Conservation (phyloP, 2,113 vertebrate species). For the Hippocampus mohnikei region DNA sequence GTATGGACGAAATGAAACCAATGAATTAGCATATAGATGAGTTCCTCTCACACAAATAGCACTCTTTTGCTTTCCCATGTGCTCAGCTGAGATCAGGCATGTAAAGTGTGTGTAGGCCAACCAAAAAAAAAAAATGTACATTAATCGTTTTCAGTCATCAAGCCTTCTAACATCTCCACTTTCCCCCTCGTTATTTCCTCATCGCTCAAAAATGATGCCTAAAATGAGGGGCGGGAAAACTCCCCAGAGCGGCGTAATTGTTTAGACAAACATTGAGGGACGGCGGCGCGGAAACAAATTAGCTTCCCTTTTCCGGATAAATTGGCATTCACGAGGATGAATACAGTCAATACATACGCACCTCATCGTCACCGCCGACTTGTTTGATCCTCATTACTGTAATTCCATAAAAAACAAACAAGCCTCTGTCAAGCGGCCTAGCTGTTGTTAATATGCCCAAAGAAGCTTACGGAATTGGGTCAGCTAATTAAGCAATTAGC, state of each 20-base stretch:
- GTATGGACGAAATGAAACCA: conserved; percentile 75
- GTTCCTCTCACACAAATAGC: conserved; percentile 81
- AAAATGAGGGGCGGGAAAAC: conserved; percentile 56
- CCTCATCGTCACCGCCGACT: conserved; percentile 41
- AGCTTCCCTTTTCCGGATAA: conserved; percentile 20
- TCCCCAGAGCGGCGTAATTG: conserved; percentile 62
- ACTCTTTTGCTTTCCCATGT: conserved; percentile 74
- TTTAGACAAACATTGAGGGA: conserved; percentile 40
- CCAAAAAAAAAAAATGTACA: conserved; percentile 77
- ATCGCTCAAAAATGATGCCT: conserved; percentile 61
- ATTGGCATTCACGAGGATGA: conserved; percentile 24
- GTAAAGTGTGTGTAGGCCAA: conserved; percentile 77
- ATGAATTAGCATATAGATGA: conserved; percentile 86
- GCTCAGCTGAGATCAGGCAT: conserved; percentile 77
- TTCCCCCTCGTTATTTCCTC: conserved; percentile 56
- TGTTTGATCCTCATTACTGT: conserved; percentile 72
- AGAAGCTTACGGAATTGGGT: conserved; percentile 78
- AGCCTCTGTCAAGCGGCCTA: conserved; percentile 62
- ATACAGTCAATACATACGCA: conserved; percentile 14
- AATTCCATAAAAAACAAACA: conserved; percentile 69
- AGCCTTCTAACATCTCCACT: conserved; percentile 69
- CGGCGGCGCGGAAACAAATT: conserved; percentile 26
- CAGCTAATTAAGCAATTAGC: conserved; percentile 81
- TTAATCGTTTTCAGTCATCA: conserved; percentile 77
- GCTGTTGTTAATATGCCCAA: conserved; percentile 75